Evolutionary conservation across 2,797 vertebrate genomes (phyloP).

Genomic region (Anguilla anguilla): DNA sequence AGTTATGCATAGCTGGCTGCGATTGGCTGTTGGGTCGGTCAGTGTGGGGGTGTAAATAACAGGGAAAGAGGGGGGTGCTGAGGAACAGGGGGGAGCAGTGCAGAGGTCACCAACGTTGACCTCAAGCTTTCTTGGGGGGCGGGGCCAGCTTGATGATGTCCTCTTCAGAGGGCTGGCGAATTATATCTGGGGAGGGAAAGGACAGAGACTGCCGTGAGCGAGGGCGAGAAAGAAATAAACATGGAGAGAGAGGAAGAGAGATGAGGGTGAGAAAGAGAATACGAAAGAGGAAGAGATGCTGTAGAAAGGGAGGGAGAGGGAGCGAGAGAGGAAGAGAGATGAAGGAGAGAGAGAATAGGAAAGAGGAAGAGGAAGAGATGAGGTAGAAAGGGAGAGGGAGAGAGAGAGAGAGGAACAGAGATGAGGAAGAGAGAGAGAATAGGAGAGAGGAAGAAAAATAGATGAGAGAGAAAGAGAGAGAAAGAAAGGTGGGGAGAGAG

Average conservation of each 20-base stretch:
- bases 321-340: background rate
- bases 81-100: constrained; percentile 54
- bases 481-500: background rate
- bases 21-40: constrained; percentile 48
- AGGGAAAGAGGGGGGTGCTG: constrained; percentile 52
- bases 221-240: background rate
- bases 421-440: no score
- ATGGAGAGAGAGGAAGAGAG: background rate
- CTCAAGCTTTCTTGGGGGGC: constrained; percentile 91
- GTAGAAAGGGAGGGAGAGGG: background rate
- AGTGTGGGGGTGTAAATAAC: constrained; percentile 41
- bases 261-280: background rate
- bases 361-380: background rate
- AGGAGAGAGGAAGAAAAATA: background rate
- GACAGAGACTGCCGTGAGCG: background rate
- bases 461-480: background rate
- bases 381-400: constrained; percentile 9
- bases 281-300: constrained; percentile 12
- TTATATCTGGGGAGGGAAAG: constrained; percentile 78
- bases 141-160: constrained; percentile 96
- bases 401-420: no score
- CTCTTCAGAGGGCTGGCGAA: constrained; percentile 93
- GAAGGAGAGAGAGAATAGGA: background rate
- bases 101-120: constrained; percentile 52
- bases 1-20: constrained; percentile 46